phyloP scores from a whole-genome alignment of 2,888 invertebrate species.

The Lydus trimaculatus region DNA sequence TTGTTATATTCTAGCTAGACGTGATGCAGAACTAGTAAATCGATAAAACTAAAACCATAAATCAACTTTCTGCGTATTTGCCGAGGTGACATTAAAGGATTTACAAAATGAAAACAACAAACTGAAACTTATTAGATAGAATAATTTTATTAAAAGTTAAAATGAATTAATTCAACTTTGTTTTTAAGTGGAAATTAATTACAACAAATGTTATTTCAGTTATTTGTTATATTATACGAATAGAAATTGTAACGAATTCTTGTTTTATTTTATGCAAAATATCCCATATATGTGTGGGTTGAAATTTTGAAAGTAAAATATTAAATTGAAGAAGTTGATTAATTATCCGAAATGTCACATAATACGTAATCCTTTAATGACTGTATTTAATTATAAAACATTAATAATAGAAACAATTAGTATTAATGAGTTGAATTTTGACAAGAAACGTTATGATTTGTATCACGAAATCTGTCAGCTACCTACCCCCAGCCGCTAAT shows the following conservation, averaged over 20 bases:
- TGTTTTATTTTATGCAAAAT: neutral
- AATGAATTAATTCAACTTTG: conserved; percentile 2
- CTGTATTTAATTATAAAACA: conserved; percentile 26
- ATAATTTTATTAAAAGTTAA: conserved; percentile 6
- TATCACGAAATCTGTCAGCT: neutral
- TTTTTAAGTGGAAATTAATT: neutral
- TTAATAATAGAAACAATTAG: conserved; percentile 28
- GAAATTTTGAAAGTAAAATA: neutral
- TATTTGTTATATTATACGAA: neutral
- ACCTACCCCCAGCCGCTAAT: neutral
- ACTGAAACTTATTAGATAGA: neutral
- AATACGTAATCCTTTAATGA: conserved; percentile 30
- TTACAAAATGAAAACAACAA: conserved; percentile 1
- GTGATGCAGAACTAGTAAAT: conserved; percentile 8
- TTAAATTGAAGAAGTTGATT: conserved; percentile 25
- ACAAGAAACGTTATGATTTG: conserved; percentile 14
- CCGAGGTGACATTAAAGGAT: conserved; percentile 5
- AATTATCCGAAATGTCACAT: conserved; percentile 28
- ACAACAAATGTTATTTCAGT: neutral
- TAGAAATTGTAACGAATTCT: neutral
- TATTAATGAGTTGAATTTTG: conserved; percentile 27
- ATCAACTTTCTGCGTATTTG: conserved; percentile 3
- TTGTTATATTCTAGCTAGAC: conserved; percentile 2
- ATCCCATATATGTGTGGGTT: neutral
- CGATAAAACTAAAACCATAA: conserved; percentile 9